These are phyloP conservation scores for Aleiodes testaceus DNA, from an alignment of 2,888 invertebrate species.

Conservation along the genomic window DNA sequence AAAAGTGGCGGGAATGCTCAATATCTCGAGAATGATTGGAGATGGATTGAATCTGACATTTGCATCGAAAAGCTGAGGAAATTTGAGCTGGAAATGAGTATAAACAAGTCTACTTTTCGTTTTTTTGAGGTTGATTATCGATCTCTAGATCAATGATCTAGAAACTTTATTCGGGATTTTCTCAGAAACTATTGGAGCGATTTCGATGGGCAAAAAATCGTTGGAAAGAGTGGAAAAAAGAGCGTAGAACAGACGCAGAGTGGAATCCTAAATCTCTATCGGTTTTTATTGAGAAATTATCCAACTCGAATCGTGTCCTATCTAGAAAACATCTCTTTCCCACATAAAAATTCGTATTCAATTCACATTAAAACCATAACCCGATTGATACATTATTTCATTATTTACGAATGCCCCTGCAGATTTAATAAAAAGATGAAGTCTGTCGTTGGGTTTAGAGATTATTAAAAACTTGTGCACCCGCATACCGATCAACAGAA, in stretches of 20 bases:
- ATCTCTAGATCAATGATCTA: slow-evolving; percentile 13
- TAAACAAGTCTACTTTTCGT: not conserved
- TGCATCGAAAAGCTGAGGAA: slow-evolving; percentile 1
- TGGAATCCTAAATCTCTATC: too few species aligned
- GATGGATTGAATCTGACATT: too few species aligned
- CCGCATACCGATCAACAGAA: slow-evolving; percentile 34
- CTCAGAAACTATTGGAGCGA: not conserved
- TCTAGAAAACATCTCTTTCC: not conserved
- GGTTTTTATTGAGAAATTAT: not conserved
- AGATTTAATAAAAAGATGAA: not conserved
- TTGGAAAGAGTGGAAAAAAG: not conserved
- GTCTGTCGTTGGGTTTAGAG: slow-evolving; percentile 10
- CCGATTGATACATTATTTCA: slow-evolving; percentile 38
- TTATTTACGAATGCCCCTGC: slow-evolving; percentile 13
- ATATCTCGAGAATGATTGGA: too few species aligned
- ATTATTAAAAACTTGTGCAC: slow-evolving; percentile 29
- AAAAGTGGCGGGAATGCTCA: too few species aligned
- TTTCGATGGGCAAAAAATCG: not conserved
- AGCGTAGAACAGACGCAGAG: too few species aligned
- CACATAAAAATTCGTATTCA: slow-evolving; percentile 8
- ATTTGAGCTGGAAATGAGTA: slow-evolving; percentile 12
- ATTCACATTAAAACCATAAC: slow-evolving; percentile 25
- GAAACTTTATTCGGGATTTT: not conserved
- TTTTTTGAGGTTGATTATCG: not conserved
- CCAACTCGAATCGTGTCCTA: not conserved